A percentile compares a stretch with the other conserved stretches of the same genome.
Conservation (phyloP, 2,113 vertebrate genomes). For the Silurus meridionalis region DNA sequence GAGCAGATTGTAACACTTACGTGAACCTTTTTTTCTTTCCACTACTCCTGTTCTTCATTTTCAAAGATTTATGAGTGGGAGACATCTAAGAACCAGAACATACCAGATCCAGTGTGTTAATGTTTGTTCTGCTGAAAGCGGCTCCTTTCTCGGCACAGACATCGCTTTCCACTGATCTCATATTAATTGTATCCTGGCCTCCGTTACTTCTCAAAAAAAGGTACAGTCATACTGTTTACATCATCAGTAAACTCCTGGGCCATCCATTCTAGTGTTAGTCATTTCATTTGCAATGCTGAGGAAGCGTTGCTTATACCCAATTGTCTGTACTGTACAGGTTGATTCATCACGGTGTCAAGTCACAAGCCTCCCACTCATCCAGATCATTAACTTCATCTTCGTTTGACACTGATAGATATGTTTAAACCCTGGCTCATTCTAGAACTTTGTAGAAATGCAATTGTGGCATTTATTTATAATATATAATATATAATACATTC, state of each 20-base stretch:
- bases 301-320: conserved; percentile 23
- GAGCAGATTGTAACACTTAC: background rate
- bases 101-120: conserved; percentile 9
- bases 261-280: conserved; percentile 53
- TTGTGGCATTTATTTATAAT: background rate
- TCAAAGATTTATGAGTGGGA: conserved; percentile 11
- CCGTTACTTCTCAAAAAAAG: conserved; percentile 47
- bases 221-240: conserved; percentile 54
- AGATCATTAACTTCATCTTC: conserved; percentile 14
- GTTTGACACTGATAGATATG: conserved; percentile 23
- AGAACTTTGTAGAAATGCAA: background rate
- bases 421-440: background rate
- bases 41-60: conserved; percentile 23
- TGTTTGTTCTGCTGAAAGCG: background rate
- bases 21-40: background rate
- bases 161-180: conserved; percentile 54
- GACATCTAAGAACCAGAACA: conserved; percentile 10
- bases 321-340: conserved; percentile 26
- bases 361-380: background rate
- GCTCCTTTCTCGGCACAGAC: conserved; percentile 19
- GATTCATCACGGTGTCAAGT: conserved; percentile 10
- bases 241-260: conserved; percentile 53
- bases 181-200: conserved; percentile 60
- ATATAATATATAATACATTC: too few relatives aligned
- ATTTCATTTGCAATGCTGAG: conserved; percentile 44